Evolutionary conservation across 2,113 vertebrate species (phyloP), one percentile per base, ranked within the genome.

Genomic region (Spheniscus mendiculus): DNA sequence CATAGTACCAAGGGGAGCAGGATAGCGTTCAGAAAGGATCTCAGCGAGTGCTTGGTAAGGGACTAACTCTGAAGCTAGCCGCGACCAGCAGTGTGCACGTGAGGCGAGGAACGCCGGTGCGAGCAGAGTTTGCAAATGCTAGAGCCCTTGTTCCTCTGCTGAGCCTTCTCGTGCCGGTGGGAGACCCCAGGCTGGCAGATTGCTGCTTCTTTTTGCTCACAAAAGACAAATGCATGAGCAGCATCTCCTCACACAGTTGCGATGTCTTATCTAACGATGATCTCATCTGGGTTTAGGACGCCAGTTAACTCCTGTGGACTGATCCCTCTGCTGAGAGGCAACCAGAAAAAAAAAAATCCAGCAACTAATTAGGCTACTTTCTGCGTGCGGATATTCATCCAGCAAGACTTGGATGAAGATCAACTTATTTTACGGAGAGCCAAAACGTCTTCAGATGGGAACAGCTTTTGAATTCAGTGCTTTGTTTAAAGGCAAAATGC

Each of bases 71-170:
- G 52, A 69, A 38, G 36, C 15, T 10, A 44, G 21, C 25, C 3
- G 1, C 1, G 10, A 36, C 49, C 55, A 18, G 59, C 1, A 2
- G 44, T 2, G 44, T 14, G 23, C 42, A 11, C 0, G 2, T 2
- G 20, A 26, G 44, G 42, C 0, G 5, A 36, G 38, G 36, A 34
- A 40, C 7, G 1, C 9, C 0, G 2, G 52, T 12, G 18, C 0
- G 2, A 30, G 61, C 30, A 20, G 58, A 20, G 22, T n/a, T 15
- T 25, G 52, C 32, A 50, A 50, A 14, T 3, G 8, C n/a, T 16
- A 26, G 36, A 47, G 29, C 17, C 32, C 58, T 13, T 6, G 15
- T 7, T n/a, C 63, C 34, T 34, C 18, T 3, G 0, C 40, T 27
- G 52, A 81, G 36, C 32, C 44, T 55, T 16, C 80, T 53, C 0